Base-by-base conservation (phyloP, 2,797 vertebrate genomes). In the Orestias chungarensis region DNA sequence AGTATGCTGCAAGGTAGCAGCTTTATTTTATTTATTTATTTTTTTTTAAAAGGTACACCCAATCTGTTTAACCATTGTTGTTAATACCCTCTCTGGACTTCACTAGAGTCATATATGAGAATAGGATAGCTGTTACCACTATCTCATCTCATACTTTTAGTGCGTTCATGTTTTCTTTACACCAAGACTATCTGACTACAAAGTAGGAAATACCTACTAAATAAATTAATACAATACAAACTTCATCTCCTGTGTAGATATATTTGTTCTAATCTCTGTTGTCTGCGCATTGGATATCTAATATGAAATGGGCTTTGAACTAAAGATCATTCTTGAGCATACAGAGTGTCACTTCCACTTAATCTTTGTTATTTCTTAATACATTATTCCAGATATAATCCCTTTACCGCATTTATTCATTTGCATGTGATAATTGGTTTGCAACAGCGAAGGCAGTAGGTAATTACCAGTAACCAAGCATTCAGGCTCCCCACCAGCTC, bases 401-500 rank as follows among this genome's bases (percentile, higher is more conserved):
- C 76, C 55, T 55, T n/a, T 66, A 79, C 79, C 86, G 44, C 64
- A 75, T 80, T 82, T 80, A 86, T 82, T 88, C 54, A 90, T 92
- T 92, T 91, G 86, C 90, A 92, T 91, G 80, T 77, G 86, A 86
- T 90, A 90, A 93, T 92, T 89, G 79, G 78, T 85, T 86, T 81
- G 80, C 83, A 61, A 78, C 55, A 54, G 74, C 72, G 76, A 82
- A 79, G 74, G 74, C 65, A 29, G 72, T 20, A 80, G 50, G 77
- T 82, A 87, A 86, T 85, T 85, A 82, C 67, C 79, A 85, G 74
- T 80, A 74, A 86, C 74, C 70, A 70, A 82, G 73, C 68, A 57
- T 75, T 68, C 46, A 38, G 49, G 43, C 77, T 81, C 40, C 68
- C 70, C 68, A 68, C 76, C 79, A 69, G 73, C 70, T 73, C 64